Base-by-base conservation (phyloP, 2,888 invertebrate species). In the Eristalinus aeneus region DNA sequence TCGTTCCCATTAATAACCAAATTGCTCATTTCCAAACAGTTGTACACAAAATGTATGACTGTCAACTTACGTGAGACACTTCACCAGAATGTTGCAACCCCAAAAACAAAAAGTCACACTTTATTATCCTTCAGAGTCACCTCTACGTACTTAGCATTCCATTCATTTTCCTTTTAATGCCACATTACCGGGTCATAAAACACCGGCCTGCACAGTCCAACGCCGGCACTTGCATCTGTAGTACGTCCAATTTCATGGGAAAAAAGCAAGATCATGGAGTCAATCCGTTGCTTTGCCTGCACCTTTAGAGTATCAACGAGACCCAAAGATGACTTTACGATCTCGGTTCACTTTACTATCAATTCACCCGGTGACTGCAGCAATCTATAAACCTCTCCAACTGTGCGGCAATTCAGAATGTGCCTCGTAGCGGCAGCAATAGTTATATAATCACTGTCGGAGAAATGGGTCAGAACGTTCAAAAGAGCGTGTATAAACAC, bases 321-420 rank as follows among this genome's bases (percentile, higher is more conserved):
- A 46, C 46, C 46, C 46, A n/a, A 5, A 46, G 46, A 46, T 46
- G 46, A n/a, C 46, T 46, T 46, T 16, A 16, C 46, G n/a, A 46
- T 16, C 46, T 16, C 46, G 16, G 46, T 46, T 46, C 16, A 16
- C 46, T 46, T 16, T 8, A 46, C 46, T 46, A 46, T 46, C 46
- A 46, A 46, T 46, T 46, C 46, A 46, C 46, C 46, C 46, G 46
- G 46, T 16, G 46, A 46, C 46, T 46, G 58, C 27, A 16, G 23
- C 5, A 39, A 69, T 65, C 65, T 65, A 31, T 65, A 46, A 46
- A 65, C 27, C 27, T 31, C 46, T 23, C 31, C 46, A 16, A 65
- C n/a, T 20, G 46, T n/a, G 27, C 11, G 46, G 27, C 65, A 31
- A n/a, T 46, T 31, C 9, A 16, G 46, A 46, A 16, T 39, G 16